Evolutionary conservation across 1,140 invertebrate genomes (phyloP), one percentile per base, ranked within the genome.

Genomic region (Pseudobourletiella spinata): DNA sequence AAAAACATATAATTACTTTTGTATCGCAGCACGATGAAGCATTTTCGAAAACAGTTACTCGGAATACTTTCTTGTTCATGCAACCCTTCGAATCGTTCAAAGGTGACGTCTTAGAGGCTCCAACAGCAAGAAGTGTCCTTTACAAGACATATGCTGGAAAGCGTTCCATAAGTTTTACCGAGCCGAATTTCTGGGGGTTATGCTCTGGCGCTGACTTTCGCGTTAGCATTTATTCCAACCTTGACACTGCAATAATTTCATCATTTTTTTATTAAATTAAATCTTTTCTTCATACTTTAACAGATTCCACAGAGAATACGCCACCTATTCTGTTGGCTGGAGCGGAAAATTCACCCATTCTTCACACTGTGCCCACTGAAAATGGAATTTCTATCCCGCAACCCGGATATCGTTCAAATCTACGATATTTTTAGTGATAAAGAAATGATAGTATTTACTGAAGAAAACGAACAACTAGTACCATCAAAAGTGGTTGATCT

Each of bases 301-400:
- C 22, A 51, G n/a, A 51, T 8, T 3, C 24, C 25, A 4, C 25
- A 32, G 8, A 18, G 28, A 14, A 32, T 44, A 63, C 28, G 42
- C 66, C 55, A 55, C 20, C 42, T 64, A 44, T 61, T 55, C 58
- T 32, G 30, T 44, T 65, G 43, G 43, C 44, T 32, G 18, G 42
- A 48, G 46, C 28, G 15, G 15, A 20, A 44, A 58, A 14, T 14
- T n/a, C 4, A 24, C 18, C 26, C n/a, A 26, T 20, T 2, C 43
- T 57, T 28, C 18, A 26, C 11, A 44, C 57, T 63, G 22, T 42
- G 55, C 30, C 43, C 22, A 57, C n/a, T 29, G 28, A 58, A 58
- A 46, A 58, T 24, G 68, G 48, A 51, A 18, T 22, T 51, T 6
- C 18, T 51, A 26, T 8, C 48, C 3, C 3, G 20, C 8, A 3